Conservation (phyloP, 2,113 vertebrate genomes). For the Turdus rufiventris region DNA sequence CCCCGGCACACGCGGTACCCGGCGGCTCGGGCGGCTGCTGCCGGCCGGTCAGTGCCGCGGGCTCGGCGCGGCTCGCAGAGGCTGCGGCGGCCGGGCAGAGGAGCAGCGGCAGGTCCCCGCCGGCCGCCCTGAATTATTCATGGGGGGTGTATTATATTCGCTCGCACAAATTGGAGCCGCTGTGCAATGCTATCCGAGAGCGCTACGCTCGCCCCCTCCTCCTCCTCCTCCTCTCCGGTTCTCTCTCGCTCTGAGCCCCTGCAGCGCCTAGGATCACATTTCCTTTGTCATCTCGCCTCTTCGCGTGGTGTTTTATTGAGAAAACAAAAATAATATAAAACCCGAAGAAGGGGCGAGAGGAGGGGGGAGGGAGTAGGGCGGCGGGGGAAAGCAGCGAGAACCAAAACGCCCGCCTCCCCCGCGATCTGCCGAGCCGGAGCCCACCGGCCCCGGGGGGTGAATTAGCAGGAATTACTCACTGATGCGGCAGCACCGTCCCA, state of each 20-base stretch:
- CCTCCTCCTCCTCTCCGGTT: constrained; percentile 48
- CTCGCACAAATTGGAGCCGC: constrained; percentile 69
- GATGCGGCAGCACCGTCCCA: background rate
- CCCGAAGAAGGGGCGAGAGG: background rate
- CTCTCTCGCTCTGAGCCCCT: constrained; percentile 70
- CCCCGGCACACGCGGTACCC: background rate
- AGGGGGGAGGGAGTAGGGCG: too few relatives aligned
- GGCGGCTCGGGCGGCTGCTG: background rate
- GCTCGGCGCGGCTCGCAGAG: background rate
- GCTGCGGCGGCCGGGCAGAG: constrained; percentile 29
- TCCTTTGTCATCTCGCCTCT: constrained; percentile 78
- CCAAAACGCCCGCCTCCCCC: background rate
- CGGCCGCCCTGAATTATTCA: constrained; percentile 76
- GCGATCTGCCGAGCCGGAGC: constrained; percentile 7
- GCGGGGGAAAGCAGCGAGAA: background rate
- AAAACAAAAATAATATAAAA: constrained; percentile 36
- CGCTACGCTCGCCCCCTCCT: constrained; percentile 51
- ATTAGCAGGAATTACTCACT: constrained; percentile 33
- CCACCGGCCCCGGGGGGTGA: background rate
- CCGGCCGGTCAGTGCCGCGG: background rate
- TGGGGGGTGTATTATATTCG: constrained; percentile 72
- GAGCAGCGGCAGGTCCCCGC: constrained; percentile 69
- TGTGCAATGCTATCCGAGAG: constrained; percentile 73
- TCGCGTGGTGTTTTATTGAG: constrained; percentile 37
- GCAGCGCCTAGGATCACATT: constrained; percentile 73